Evolutionary conservation across 2,888 invertebrate species (phyloP).

Genomic region (Polylopha cassiicola): DNA sequence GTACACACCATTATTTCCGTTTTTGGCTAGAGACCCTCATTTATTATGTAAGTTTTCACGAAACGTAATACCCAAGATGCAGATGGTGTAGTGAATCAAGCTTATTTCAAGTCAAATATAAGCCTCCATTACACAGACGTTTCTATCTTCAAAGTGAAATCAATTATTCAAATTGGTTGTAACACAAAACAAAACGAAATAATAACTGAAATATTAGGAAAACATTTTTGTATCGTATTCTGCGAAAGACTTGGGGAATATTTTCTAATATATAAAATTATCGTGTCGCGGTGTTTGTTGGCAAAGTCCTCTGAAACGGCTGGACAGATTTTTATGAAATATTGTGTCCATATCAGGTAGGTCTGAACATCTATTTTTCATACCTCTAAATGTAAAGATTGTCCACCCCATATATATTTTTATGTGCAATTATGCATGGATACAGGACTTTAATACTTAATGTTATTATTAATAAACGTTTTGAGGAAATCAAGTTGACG

Average conservation of each 20-base stretch:
- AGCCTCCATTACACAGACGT: constrained; percentile 24
- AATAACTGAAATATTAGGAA: constrained; percentile 24
- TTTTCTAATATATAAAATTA: no score
- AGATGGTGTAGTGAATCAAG: constrained; percentile 45
- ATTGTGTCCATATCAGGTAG: no score
- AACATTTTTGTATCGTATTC: constrained; percentile 17
- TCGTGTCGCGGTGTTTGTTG: no score
- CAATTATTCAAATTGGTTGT: constrained; percentile 32
- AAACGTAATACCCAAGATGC: constrained; percentile 52
- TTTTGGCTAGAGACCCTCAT: constrained; percentile 69
- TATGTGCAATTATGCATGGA: no score
- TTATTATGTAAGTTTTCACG: constrained; percentile 66
- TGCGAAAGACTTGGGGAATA: constrained; percentile 8
- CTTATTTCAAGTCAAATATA: constrained; percentile 33
- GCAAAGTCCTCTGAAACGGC: no score
- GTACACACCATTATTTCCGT: constrained; percentile 72
- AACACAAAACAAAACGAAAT: constrained; percentile 21
- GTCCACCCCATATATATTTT: no score
- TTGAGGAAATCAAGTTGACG: no score
- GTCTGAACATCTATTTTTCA: no score
- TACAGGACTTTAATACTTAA: no score
- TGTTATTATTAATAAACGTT: no score
- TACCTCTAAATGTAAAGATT: no score
- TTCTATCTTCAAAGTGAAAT: constrained; percentile 22
- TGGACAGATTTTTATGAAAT: no score